These are phyloP conservation scores for Brassicogethes aeneus DNA, from an alignment of 2,888 invertebrate genomes.

Conservation along the genomic window DNA sequence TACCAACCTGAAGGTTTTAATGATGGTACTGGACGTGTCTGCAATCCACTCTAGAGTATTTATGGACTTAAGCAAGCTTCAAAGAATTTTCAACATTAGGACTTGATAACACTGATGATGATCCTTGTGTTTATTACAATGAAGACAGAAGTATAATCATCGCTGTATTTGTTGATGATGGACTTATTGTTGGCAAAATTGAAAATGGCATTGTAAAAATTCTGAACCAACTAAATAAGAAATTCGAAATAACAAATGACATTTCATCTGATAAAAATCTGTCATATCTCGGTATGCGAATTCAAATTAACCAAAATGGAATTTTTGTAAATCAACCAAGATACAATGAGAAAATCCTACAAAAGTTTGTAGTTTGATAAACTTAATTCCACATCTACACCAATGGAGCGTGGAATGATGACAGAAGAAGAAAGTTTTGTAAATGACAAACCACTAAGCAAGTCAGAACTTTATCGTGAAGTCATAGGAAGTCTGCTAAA, in stretches of 20 bases:
- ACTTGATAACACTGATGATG: conserved; percentile 22
- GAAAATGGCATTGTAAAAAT: conserved; percentile 14
- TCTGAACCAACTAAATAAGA: conserved; percentile 6
- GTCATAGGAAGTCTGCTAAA: conserved; percentile 12
- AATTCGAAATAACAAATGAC: conserved; percentile 10
- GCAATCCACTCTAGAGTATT: conserved; percentile 20
- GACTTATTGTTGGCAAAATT: conserved; percentile 15
- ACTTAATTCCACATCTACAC: conserved; percentile 15
- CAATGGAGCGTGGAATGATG: conserved; percentile 24
- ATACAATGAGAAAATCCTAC: conserved; percentile 20
- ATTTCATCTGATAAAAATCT: conserved; percentile 4
- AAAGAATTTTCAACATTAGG: conserved; percentile 20
- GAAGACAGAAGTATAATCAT: conserved; percentile 15
- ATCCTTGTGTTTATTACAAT: conserved; percentile 22
- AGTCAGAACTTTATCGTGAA: conserved; percentile 8
- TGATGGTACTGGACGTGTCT: conserved; percentile 7
- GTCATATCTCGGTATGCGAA: conserved; percentile 22
- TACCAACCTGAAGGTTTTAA: conserved; percentile 5
- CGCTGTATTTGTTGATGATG: conserved; percentile 22
- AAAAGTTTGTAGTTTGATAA: conserved; percentile 9
- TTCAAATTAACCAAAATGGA: conserved; percentile 13
- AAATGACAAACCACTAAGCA: conserved; percentile 15
- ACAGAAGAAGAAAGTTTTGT: conserved; percentile 15
- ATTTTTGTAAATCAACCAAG: conserved; percentile 23
- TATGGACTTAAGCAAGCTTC: conserved; percentile 28